Base-by-base conservation (phyloP, 2,797 vertebrate genomes). In the Silurus aristotelis region DNA sequence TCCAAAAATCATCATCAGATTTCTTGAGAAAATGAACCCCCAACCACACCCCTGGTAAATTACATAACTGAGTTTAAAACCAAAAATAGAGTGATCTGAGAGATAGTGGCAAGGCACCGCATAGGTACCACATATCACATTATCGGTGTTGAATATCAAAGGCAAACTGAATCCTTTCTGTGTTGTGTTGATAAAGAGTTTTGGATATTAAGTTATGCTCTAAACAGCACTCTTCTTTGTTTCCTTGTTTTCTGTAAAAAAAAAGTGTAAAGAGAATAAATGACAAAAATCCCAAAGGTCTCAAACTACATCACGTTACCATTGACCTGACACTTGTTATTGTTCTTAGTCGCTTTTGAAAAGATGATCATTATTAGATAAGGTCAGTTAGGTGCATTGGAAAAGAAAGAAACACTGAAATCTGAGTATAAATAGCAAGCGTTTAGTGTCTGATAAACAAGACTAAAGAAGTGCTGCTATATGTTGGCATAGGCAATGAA, bases 341-440 rank as follows among this genome's bases (percentile, higher is more conserved):
- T 80, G 46, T 52, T 52, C 63, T 52, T 67, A 20, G 55, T 20
- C 6, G 14, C 79, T 22, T 31, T 13, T 55, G 17, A 67, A 80
- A 27, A 46, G 46, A n/a, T 55, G 63, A 67, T 80, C 13, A 67
- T 80, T 27, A 55, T 31, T 80, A 13, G 5, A 31, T 67, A 22
- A 67, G 61, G 15, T 66, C 78, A 66, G 61, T 9, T n/a, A 66
- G 61, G 61, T 80, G 61, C 22, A 46, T 52, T 80, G 78, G 43
- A 52, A 66, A 14, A 64, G 8, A 80, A 80, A 15, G 78, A 63
- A 79, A 79, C 17, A 12, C 22, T 15, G 60, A 27, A 80, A 80
- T 80, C 38, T 48, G 38, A 79, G 60, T 6, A 46, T 20, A 6
- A 79, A 63, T 61, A 43, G 15, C 31, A 61, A 61, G 56, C 76